Evolutionary conservation across 2,113 vertebrate genomes (phyloP).

Genomic region (Catharus bicknelli): DNA sequence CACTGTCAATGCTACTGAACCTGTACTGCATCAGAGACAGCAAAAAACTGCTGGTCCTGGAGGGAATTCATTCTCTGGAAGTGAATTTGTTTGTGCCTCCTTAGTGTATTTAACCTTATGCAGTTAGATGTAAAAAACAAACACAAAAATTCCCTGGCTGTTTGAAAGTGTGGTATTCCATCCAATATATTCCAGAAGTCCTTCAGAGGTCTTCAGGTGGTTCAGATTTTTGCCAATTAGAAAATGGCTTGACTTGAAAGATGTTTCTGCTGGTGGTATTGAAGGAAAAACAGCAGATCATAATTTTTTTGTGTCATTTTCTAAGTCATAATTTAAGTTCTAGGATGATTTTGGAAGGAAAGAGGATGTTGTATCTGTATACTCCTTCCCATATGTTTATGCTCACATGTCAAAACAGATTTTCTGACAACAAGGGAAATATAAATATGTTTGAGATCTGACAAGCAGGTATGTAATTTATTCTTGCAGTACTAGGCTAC

Average conservation of each 20-base stretch:
- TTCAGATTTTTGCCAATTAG: background rate
- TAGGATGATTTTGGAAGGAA: background rate
- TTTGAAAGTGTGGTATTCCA: background rate
- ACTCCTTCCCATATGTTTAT: background rate
- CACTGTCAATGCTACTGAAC: background rate
- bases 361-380: background rate
- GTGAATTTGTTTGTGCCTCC: slow-evolving; percentile 21
- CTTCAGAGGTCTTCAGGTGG: background rate
- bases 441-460: background rate
- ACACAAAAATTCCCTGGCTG: background rate
- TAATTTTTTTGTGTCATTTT: background rate
- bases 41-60: slow-evolving; percentile 17
- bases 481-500: background rate
- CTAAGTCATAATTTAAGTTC: background rate
- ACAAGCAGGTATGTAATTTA: background rate
- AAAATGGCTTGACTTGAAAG: background rate
- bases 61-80: slow-evolving; percentile 20
- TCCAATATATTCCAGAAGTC: background rate
- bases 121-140: background rate
- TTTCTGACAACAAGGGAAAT: background rate
- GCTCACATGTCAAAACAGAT: background rate
- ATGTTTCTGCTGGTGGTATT: background rate
- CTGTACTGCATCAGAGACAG: background rate
- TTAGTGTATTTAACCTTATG: background rate
- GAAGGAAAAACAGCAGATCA: background rate